A percentile compares a stretch with the other conserved stretches of the same genome.
Evolutionary conservation across 2,797 vertebrate species (phyloP).

Genomic region (Galaxias olidus): DNA sequence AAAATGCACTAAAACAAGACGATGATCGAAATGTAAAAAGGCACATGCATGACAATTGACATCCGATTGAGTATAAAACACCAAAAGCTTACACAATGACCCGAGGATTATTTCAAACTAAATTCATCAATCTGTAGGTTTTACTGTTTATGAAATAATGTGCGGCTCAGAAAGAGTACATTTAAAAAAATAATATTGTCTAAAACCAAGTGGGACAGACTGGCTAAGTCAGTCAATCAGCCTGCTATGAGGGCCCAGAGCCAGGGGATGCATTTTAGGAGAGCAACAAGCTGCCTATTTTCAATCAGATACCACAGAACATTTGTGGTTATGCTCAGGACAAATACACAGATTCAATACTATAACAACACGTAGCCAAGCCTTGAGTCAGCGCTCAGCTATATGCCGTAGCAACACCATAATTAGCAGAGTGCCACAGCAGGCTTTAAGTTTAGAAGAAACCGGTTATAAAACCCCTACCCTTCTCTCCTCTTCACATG

Average conservation of each 20-base stretch:
- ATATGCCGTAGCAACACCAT: slow-evolving; percentile 79
- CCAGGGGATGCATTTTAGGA: slow-evolving; percentile 59
- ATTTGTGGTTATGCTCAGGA: slow-evolving; percentile 70
- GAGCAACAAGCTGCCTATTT: slow-evolving; percentile 53
- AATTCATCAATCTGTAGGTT: too few species aligned
- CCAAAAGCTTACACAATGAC: too few species aligned
- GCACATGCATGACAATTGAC: too few species aligned
- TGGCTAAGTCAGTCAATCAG: slow-evolving; percentile 32
- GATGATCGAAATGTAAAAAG: too few species aligned
- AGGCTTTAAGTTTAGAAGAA: slow-evolving; percentile 92
- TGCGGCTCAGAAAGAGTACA: too few species aligned
- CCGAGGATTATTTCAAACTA: too few species aligned
- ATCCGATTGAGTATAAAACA: too few species aligned
- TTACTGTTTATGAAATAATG: too few species aligned
- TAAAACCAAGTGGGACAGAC: background rate
- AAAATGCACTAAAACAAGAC: too few species aligned
- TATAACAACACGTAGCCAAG: slow-evolving; percentile 65
- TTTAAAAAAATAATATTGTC: too few species aligned
- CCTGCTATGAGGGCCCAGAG: slow-evolving; percentile 43
- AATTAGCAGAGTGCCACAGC: slow-evolving; percentile 82
- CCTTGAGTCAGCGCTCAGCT: slow-evolving; percentile 7
- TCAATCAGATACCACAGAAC: slow-evolving; percentile 64
- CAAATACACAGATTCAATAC: slow-evolving; percentile 71
- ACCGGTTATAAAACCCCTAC: slow-evolving; percentile 70
- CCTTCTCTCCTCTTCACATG: slow-evolving; percentile 77